phyloP scores from a whole-genome alignment of 2,113 vertebrate genomes.

The Abramis brama region DNA sequence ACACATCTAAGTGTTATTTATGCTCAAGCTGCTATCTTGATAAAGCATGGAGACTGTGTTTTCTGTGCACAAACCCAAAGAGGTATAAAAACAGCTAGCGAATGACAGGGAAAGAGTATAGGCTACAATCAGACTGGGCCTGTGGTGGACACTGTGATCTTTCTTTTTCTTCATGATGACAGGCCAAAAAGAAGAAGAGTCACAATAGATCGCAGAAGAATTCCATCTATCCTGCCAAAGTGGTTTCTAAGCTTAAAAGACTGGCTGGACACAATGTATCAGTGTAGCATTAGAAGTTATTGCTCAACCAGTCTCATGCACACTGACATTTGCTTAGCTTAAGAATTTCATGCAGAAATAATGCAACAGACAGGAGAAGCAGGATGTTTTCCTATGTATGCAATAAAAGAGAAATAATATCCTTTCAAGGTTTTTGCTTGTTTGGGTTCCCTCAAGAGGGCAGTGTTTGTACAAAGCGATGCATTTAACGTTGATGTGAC shows the following conservation, averaged over 20 bases:
- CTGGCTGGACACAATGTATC: neutral
- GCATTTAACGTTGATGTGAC: neutral
- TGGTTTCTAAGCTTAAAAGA: constrained; percentile 9
- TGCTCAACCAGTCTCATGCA: neutral
- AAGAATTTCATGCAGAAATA: neutral
- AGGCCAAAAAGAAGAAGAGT: constrained; percentile 34
- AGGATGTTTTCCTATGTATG: neutral
- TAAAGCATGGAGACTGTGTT: constrained; percentile 61
- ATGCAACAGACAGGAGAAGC: neutral
- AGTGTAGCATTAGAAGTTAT: neutral
- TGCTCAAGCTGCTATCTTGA: constrained; percentile 70
- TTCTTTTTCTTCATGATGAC: constrained; percentile 54
- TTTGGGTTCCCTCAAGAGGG: constrained; percentile 74
- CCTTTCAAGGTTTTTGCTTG: constrained; percentile 34
- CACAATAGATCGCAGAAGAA: constrained; percentile 28
- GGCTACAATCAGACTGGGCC: constrained; percentile 72
- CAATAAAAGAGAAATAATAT: neutral
- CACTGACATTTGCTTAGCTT: neutral
- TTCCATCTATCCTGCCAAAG: neutral
- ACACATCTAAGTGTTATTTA: constrained; percentile 77
- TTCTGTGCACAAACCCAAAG: constrained; percentile 66
- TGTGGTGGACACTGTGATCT: constrained; percentile 61
- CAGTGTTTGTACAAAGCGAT: constrained; percentile 74
- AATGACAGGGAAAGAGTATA: constrained; percentile 67
- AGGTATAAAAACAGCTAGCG: constrained; percentile 70